Evolutionary conservation across 2,113 vertebrate species (phyloP), one percentile per base, ranked within the genome.

Genomic region (Lepus europaeus): DNA sequence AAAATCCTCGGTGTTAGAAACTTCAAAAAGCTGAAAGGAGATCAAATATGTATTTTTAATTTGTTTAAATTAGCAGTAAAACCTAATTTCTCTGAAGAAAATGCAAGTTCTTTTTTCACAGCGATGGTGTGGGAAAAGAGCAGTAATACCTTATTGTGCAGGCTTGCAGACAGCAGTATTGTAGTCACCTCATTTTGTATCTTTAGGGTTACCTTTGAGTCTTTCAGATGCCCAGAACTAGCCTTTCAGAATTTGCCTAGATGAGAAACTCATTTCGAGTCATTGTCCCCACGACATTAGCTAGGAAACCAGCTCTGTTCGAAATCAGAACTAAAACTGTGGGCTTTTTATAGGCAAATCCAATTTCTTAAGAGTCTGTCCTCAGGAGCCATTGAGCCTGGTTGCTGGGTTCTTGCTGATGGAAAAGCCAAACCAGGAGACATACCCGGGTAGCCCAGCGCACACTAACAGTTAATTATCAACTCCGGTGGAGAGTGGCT

Each of bases 381-480:
- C 94, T 89, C 33, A 89, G 97, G 98, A 97, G 69, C 94, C 94
- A 87, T 93, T 83, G 87, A 13, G 81, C 94, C 92, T 63, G 82
- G 90, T 94, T 93, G 92, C 95, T 81, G 86, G 93, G 78, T 89
- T 80, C 94, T 98, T 97, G 73, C 88, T 74, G 88, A 91, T 95
- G 93, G 19, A 84, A 84, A 97, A 98, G 72, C 79, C 94, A 94
- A 97, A 84, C 84, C 90, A 95, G 96, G 91, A 97, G 96, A 96
- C 96, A 90, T 91, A 83, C 83, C 19, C 8, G 16, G 90, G 91
- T 88, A 97, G 76, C 89, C 95, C 63, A 9, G 14, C 33, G 59
- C 93, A 96, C 85, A 93, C 90, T 93, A 95, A 87, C 77, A 10
- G 95, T 97, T 98, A 97, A 98, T 98, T 97, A 97, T n/a, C 45